Percentiles rank a stretch among this genome's conserved stretches.
Evolutionary conservation across 2,888 invertebrate genomes (phyloP).

Genomic region (Aromia moschata): DNA sequence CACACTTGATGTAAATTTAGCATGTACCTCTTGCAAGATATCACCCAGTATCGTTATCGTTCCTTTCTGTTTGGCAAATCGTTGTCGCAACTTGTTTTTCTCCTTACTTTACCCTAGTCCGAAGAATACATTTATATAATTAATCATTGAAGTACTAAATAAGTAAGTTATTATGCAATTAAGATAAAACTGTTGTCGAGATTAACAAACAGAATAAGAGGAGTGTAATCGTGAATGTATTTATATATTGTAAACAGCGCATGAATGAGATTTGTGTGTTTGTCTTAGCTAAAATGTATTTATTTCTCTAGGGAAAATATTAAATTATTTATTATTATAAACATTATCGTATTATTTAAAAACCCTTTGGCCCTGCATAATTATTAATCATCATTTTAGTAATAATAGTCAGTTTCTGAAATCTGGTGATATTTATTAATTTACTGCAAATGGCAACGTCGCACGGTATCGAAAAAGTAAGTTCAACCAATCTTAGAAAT

Average conservation of each 20-base stretch:
- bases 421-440: too few relatives aligned
- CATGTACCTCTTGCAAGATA: too few relatives aligned
- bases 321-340: conserved; percentile 59
- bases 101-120: too few relatives aligned
- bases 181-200: conserved; percentile 22
- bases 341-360: conserved; percentile 29
- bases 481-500: too few relatives aligned
- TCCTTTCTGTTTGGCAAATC: too few relatives aligned
- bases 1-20: conserved; percentile 7
- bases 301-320: conserved; percentile 59
- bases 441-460: too few relatives aligned
- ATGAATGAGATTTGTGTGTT: conserved; percentile 43
- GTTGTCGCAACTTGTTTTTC: too few relatives aligned
- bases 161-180: conserved; percentile 12
- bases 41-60: too few relatives aligned
- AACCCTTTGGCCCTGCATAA: too few relatives aligned
- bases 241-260: conserved; percentile 52
- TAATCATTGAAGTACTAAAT: conserved; percentile 14
- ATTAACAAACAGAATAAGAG: conserved; percentile 51
- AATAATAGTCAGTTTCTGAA: too few relatives aligned
- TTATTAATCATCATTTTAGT: too few relatives aligned
- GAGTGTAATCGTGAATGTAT: conserved; percentile 49
- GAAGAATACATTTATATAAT: conserved; percentile 10
- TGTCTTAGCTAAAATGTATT: conserved; percentile 56
- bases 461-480: too few relatives aligned